Conservation (phyloP, 2,888 invertebrate species). For the Drosophila prostipennis region DNA sequence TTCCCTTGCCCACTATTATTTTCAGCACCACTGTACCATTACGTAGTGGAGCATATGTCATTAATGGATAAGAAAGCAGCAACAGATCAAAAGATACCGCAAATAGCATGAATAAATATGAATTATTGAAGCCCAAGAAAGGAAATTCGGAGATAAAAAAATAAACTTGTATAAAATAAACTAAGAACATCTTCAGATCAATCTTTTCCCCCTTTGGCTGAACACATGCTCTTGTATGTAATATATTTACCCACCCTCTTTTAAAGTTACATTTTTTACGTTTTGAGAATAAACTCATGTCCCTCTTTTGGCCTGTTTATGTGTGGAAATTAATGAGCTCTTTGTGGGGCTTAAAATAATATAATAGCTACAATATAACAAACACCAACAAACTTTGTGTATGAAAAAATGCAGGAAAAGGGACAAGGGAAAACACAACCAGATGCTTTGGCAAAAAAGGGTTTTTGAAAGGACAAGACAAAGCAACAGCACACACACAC, state of each 20-base stretch:
- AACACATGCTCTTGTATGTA: conserved; percentile 8
- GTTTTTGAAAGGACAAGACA: conserved; percentile 45
- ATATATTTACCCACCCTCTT: background rate
- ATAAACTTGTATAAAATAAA: background rate
- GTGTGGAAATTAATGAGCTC: conserved; percentile 75
- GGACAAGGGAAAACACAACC: conserved; percentile 18
- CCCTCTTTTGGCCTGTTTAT: conserved; percentile 38
- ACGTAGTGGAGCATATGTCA: conserved; percentile 27
- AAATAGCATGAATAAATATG: conserved; percentile 7
- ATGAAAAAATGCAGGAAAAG: conserved; percentile 18
- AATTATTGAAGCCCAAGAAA: conserved; percentile 10
- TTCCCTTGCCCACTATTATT: too few species aligned
- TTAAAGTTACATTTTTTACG: conserved; percentile 11
- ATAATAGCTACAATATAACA: conserved; percentile 62
- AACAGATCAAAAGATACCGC: conserved; percentile 40
- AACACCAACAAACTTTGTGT: conserved; percentile 32
- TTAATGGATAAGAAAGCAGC: conserved; percentile 33
- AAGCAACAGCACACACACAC: conserved; percentile 27
- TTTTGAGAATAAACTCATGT: conserved; percentile 2
- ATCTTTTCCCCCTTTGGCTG: conserved; percentile 1
- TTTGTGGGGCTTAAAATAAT: conserved; percentile 76
- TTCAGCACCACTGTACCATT: background rate
- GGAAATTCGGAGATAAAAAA: conserved; percentile 17
- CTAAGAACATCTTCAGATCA: conserved; percentile 2
- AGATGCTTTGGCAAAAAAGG: conserved; percentile 39